Conservation (phyloP, 2,113 vertebrate genomes). For the Gymnocephalus cernua region DNA sequence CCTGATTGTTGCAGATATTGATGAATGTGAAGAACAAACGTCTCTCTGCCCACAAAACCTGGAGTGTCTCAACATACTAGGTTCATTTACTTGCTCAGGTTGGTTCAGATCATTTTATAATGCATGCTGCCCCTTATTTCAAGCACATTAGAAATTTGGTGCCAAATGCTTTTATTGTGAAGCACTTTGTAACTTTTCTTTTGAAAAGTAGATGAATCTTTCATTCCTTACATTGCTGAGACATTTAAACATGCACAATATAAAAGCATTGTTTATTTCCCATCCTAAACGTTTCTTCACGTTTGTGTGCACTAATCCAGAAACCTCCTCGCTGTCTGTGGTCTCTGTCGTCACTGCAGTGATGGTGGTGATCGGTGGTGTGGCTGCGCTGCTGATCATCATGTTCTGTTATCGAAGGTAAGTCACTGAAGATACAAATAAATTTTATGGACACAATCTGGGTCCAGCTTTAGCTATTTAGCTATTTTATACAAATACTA, state of each 20-base stretch:
- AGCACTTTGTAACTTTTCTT: not conserved
- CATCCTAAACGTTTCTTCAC: not conserved
- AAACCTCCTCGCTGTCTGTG: constrained; percentile 61
- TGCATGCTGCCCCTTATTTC: not conserved
- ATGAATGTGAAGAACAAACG: constrained; percentile 79
- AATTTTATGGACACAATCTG: not conserved
- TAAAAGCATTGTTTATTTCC: not conserved
- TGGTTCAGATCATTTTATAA: constrained; percentile 23
- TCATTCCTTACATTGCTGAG: not conserved
- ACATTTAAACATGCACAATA: not conserved
- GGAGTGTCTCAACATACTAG: constrained; percentile 80
- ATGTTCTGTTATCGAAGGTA: constrained; percentile 78
- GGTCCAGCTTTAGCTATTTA: not conserved
- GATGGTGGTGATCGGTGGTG: constrained; percentile 69
- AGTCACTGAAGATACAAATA: not conserved
- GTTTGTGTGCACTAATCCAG: constrained; percentile 55
- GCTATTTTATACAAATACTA: not conserved
- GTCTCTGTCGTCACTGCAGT: constrained; percentile 73
- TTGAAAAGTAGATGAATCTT: not conserved
- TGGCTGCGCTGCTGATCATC: constrained; percentile 64
- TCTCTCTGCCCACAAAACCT: constrained; percentile 72
- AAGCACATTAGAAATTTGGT: not conserved
- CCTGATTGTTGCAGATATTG: constrained; percentile 73
- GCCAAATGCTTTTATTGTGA: not conserved
- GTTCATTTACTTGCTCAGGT: constrained; percentile 83